Conservation (phyloP, 2,888 invertebrate genomes). For the Harpalus rubripes region DNA sequence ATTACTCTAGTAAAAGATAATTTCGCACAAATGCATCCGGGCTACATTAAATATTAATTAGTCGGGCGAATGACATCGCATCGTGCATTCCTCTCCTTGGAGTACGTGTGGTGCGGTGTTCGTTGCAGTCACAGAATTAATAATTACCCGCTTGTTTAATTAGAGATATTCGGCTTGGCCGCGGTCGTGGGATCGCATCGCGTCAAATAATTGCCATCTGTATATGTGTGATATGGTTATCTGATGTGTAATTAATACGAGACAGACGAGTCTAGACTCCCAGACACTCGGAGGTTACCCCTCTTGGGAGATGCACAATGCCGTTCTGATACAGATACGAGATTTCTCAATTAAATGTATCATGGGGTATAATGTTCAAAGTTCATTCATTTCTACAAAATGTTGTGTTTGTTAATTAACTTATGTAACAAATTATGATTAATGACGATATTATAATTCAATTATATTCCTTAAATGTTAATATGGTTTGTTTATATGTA, state of each 20-base stretch:
- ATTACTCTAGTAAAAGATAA: not conserved
- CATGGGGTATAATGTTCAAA: not conserved
- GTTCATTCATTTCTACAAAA: not conserved
- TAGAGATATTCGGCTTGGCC: conserved; percentile 63
- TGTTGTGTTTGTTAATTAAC: not conserved
- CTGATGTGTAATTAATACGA: not conserved
- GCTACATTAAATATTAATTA: conserved; percentile 13
- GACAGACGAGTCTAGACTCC: not conserved
- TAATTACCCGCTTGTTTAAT: conserved; percentile 66
- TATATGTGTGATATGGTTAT: conserved; percentile 22
- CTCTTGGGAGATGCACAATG: not conserved
- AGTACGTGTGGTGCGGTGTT: not conserved
- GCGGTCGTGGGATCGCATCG: conserved; percentile 50
- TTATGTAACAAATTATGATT: not conserved
- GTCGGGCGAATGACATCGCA: conserved; percentile 15
- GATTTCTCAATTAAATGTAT: not conserved
- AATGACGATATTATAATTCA: too few relatives aligned
- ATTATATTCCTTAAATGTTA: too few relatives aligned
- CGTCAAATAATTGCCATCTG: conserved; percentile 64
- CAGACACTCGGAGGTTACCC: not conserved
- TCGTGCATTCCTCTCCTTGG: not conserved
- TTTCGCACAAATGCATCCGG: conserved; percentile 16
- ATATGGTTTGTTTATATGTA: too few relatives aligned
- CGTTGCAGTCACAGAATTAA: conserved; percentile 53
- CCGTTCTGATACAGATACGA: not conserved